Evolutionary conservation across 1,140 invertebrate genomes (phyloP), one percentile per base, ranked within the genome.

Genomic region (Lordiphosa collinella): DNA sequence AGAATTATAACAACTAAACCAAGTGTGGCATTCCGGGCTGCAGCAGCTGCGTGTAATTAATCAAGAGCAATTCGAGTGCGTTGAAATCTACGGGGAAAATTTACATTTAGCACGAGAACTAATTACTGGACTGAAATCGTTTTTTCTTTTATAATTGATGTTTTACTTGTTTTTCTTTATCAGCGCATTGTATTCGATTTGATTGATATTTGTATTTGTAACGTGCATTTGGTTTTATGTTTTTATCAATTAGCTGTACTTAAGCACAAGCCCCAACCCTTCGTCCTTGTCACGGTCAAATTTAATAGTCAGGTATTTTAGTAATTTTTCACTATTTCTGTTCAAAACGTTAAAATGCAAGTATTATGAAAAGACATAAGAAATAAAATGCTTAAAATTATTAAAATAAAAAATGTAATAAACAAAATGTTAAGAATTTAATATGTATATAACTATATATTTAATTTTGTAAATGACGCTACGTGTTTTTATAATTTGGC

Each of bases 1-100:
- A 93, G 22, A 93, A 94, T 69, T 96, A 95, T 75, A 92, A 92
- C 71, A 90, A 89, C 35, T 88, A 65, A 70, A 52, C 16, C 37
- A n/a, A 47, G 7, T 29, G 25, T 29, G 25, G 25, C 25, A 40
- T 22, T 32, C n/a, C 44, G 12, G 37, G 14, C 29, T 31, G 40
- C 11, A 43, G 40, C 22, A 32, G 51, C 54, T 68, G 62, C 72
- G 66, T 70, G 56, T 66, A 54, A 59, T 32, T 44, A 22, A 64
- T 41, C 25, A 16, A 58, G 58, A 58, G 60, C 60, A 63, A 63
- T 63, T 12, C 46, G 46, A 8, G 55, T 58, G 47, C 54, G 29
- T 53, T 12, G 22, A 50, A 50, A 35, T 44, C 60, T 25, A 58
- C 52, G 54, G 38, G 56, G 32, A 74, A 36, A 25, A 64, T 25